A percentile compares a stretch with the other conserved stretches of the same genome.
These are phyloP conservation scores for Scomber colias DNA, from an alignment of 2,113 vertebrate genomes.

Conservation along the genomic window DNA sequence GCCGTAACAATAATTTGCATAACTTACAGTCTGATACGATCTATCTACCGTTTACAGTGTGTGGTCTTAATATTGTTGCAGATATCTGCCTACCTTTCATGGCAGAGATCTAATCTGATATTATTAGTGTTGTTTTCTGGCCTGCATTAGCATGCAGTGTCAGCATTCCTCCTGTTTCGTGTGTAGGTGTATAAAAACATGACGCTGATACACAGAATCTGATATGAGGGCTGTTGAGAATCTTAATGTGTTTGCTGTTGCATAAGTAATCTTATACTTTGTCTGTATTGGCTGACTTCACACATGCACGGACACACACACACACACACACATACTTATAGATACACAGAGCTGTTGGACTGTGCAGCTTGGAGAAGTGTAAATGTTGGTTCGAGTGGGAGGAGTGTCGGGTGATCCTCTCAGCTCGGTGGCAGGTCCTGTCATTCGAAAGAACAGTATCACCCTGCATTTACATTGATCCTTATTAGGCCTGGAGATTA, in stretches of 20 bases:
- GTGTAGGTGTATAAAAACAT: slow-evolving; percentile 63
- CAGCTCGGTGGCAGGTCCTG: slow-evolving; percentile 67
- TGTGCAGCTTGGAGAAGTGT: slow-evolving; percentile 42
- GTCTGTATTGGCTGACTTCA: slow-evolving; percentile 33
- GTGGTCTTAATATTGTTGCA: slow-evolving; percentile 52
- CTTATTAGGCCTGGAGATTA: slow-evolving; percentile 82
- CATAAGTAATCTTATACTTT: slow-evolving; percentile 59
- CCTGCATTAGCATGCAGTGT: slow-evolving; percentile 57
- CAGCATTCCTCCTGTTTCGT: slow-evolving; percentile 17
- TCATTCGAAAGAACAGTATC: slow-evolving; percentile 78
- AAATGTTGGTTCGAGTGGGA: slow-evolving; percentile 57
- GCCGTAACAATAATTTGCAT: slow-evolving; percentile 7
- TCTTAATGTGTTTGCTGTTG: slow-evolving; percentile 61
- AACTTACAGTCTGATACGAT: slow-evolving; percentile 55
- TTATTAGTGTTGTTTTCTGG: slow-evolving; percentile 72
- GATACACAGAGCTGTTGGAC: slow-evolving; percentile 18
- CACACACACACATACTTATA: slow-evolving; percentile 3
- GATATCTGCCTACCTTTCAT: slow-evolving; percentile 54
- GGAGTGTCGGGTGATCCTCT: slow-evolving; percentile 75
- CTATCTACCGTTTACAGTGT: slow-evolving; percentile 39
- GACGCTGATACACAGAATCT: slow-evolving; percentile 57
- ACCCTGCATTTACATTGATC: slow-evolving; percentile 83
- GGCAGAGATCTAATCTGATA: slow-evolving; percentile 63
- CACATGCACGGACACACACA: background rate
- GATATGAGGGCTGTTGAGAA: slow-evolving; percentile 60